Conservation (phyloP, 2,888 invertebrate genomes). For the Acanthosepion esculentum region DNA sequence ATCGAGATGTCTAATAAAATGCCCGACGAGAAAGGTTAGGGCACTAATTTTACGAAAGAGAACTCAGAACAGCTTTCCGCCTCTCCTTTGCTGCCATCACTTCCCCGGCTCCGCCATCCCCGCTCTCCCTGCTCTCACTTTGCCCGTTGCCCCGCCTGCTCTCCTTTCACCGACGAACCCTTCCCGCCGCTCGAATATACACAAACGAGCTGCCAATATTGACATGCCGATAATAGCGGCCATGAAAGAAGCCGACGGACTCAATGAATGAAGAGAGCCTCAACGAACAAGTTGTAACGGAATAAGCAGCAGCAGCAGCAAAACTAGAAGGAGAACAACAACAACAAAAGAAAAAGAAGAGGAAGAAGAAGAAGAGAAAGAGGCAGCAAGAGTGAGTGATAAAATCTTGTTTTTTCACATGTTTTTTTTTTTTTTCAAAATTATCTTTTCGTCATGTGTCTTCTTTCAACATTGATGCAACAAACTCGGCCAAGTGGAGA, state of each 20-base stretch:
- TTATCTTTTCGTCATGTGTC: neutral
- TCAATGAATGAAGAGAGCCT: neutral
- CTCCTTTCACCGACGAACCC: neutral
- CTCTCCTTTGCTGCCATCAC: neutral
- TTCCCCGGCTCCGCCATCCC: neutral
- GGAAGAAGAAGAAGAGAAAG: too few relatives aligned
- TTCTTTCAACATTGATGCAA: neutral
- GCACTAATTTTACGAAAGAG: neutral
- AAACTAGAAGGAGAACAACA: too few relatives aligned
- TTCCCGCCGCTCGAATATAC: neutral
- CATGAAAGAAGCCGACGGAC: neutral
- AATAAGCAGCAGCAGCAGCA: too few relatives aligned
- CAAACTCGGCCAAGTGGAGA: neutral
- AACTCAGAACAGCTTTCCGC: neutral
- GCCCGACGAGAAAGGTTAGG: neutral
- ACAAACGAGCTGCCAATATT: slow-evolving; percentile 33
- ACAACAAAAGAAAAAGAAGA: too few relatives aligned
- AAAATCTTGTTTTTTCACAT: neutral
- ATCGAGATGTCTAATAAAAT: neutral
- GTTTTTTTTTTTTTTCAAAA: neutral
- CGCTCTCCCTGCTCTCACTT: too few relatives aligned
- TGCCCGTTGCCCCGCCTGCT: too few relatives aligned
- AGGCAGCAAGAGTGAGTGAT: too few relatives aligned
- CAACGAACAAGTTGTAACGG: neutral
- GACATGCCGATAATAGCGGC: slow-evolving; percentile 33